Evolutionary conservation across 2,113 vertebrate species (phyloP), one percentile per base, ranked within the genome.

Genomic region (Pomatorhinus ruficollis): DNA sequence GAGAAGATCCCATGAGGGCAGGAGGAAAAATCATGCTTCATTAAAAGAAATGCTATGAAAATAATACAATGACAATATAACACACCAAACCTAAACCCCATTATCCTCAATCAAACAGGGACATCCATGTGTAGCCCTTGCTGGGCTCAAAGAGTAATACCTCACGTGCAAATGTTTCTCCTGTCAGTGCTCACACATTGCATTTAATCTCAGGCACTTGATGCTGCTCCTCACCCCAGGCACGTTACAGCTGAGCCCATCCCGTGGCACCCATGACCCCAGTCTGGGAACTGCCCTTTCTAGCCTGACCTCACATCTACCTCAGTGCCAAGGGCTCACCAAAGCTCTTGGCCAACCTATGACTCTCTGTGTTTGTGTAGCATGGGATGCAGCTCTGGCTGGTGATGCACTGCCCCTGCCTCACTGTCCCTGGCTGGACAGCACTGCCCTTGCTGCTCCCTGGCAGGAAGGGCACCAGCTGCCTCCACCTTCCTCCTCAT

Each of bases 231-330:
- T 53, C 4, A 0, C 3, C 39, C 12, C 1, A 66, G 60, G 31
- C 35, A 23, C 0, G 0, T 25, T 15, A n/a, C 12, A 35, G 25
- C 35, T 27, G 53, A 75, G 52, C 20, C 27, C 1, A 0, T 22
- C 28, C 50, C 1, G 0, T 1, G 3, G 28, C 5, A 0, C 19
- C 10, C 1, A 0, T 21, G 14, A 39, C 5, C 45, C 45, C n/a
- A 53, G 6, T 7, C 9, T 33, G 53, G 39, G 28, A 47, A 33
- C 12, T 15, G 8, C 35, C 14, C 44, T 56, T 76, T 52, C 52
- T 3, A 1, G 47, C 44, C 25, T 60, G 33, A 25, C 35, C 56
- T 78, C 9, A 1, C 16, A 23, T 3, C 47, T 39, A 6, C 42
- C 42, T 75, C 74, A 18, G 1, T 4, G 3, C 52, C 31, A 15